These are phyloP conservation scores for Leucophenga montana DNA, from an alignment of 2,888 invertebrate species.

Conservation along the genomic window DNA sequence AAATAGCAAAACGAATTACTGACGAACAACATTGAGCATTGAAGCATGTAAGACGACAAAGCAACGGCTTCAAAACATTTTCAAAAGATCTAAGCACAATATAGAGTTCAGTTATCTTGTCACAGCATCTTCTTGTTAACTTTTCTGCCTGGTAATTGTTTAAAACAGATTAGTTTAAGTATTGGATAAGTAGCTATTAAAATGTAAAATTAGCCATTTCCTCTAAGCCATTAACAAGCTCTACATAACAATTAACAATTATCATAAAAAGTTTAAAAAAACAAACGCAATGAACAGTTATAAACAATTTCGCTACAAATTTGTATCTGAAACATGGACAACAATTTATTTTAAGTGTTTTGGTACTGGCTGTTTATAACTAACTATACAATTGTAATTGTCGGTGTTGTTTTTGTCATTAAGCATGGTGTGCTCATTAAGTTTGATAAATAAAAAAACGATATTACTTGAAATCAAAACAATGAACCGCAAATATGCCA, in stretches of 20 bases:
- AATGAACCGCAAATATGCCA: slow-evolving; percentile 38
- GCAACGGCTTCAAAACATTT: too few relatives aligned
- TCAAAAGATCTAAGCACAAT: too few relatives aligned
- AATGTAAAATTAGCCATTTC: too few relatives aligned
- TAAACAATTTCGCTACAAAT: slow-evolving; percentile 22
- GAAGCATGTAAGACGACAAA: too few relatives aligned
- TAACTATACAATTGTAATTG: slow-evolving; percentile 13
- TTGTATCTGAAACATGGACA: slow-evolving; percentile 4
- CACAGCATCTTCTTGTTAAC: too few relatives aligned
- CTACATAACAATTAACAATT: too few relatives aligned
- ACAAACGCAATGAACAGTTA: background rate
- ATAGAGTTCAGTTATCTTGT: too few relatives aligned
- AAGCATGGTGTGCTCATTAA: slow-evolving; percentile 33
- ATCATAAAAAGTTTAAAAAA: slow-evolving; percentile 2
- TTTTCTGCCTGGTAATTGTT: too few relatives aligned
- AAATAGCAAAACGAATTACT: too few relatives aligned
- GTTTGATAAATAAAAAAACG: slow-evolving; percentile 31
- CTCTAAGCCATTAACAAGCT: background rate
- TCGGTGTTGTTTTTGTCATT: slow-evolving; percentile 10
- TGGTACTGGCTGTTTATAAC: slow-evolving; percentile 16
- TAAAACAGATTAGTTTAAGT: too few relatives aligned
- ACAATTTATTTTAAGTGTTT: slow-evolving; percentile 30
- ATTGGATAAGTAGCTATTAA: too few relatives aligned
- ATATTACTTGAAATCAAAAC: slow-evolving; percentile 38
- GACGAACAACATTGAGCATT: too few relatives aligned